A percentile compares a stretch with the other conserved stretches of the same genome.
These are phyloP conservation scores for Rhinolophus sinicus DNA, from an alignment of 2,113 vertebrate genomes.

Conservation along the genomic window DNA sequence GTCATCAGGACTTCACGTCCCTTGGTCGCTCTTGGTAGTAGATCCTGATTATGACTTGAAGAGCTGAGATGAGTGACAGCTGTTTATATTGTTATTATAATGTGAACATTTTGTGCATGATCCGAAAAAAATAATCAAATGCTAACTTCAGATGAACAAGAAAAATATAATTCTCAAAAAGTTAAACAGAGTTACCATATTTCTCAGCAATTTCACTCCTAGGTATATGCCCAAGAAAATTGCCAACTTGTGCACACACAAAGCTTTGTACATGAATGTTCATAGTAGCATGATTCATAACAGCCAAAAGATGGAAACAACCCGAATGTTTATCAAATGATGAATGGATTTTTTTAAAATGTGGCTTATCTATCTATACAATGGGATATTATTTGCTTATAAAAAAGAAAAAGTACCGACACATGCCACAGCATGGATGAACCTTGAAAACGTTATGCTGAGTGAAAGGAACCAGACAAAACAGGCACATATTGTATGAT, in stretches of 20 bases:
- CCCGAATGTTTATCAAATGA: neutral
- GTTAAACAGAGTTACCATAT: neutral
- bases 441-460: neutral
- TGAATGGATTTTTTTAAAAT: neutral
- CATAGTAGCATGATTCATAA: neutral
- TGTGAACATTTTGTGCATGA: neutral
- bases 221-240: neutral
- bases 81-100: neutral
- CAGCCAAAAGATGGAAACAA: neutral
- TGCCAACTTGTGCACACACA: neutral
- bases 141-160: neutral
- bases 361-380: neutral
- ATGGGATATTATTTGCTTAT: neutral
- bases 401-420: neutral
- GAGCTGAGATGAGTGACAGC: neutral
- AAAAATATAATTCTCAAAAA: neutral
- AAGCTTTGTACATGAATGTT: neutral
- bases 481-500: neutral
- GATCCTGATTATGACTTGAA: neutral
- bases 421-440: neutral
- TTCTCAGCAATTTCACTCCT: neutral
- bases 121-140: neutral
- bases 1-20: no score
- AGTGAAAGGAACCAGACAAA: neutral
- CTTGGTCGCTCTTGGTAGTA: neutral